Conservation (phyloP, 2,113 vertebrate species). For the Melozone crissalis region DNA sequence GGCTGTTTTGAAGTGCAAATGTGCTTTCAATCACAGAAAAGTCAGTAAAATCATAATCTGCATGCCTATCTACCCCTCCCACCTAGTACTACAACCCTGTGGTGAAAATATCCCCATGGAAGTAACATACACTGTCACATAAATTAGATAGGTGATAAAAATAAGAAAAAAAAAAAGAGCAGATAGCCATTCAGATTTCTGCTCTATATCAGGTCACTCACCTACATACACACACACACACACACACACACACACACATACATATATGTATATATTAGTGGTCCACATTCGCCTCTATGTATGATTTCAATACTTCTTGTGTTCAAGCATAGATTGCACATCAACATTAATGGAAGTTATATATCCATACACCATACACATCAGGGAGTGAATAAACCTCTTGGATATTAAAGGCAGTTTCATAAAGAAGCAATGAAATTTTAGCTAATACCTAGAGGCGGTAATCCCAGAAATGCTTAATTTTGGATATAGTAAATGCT, state of each 20-base stretch:
- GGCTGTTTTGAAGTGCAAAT: not conserved
- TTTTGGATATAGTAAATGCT: slow-evolving; percentile 11
- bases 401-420: not conserved
- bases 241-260: not conserved
- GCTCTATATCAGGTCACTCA: not conserved
- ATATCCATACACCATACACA: not conserved
- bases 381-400: not conserved
- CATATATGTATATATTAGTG: not conserved
- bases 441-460: slow-evolving; percentile 19
- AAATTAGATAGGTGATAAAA: not conserved
- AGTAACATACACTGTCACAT: not conserved
- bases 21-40: not conserved
- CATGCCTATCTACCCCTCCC: not conserved
- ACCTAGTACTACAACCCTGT: not conserved
- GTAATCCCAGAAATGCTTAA: slow-evolving; percentile 31
- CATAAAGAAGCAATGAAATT: slow-evolving; percentile 30
- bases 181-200: not conserved
- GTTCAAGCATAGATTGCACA: not conserved
- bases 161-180: not conserved
- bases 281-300: not conserved
- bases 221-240: not conserved
- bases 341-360: slow-evolving; percentile 1
- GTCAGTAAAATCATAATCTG: not conserved
- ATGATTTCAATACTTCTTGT: slow-evolving; percentile 21
- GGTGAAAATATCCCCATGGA: not conserved